These are phyloP conservation scores for Paramisgurnus dabryanus DNA, from an alignment of 2,113 vertebrate species.

Conservation along the genomic window DNA sequence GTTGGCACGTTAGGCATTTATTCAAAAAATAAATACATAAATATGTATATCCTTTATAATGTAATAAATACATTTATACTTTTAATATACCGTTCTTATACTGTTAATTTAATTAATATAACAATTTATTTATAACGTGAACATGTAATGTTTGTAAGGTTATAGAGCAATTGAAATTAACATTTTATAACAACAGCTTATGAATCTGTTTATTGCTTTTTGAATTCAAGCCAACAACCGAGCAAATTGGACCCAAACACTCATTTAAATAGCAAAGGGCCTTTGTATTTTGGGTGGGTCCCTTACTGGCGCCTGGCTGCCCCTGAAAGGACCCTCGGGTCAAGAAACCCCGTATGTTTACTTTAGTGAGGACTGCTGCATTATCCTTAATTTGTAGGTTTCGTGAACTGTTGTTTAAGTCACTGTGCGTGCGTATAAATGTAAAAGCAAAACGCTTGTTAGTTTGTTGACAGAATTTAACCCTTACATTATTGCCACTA, in stretches of 20 bases:
- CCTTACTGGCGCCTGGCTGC: constrained; percentile 50
- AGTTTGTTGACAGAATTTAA: background rate
- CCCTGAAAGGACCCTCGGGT: constrained; percentile 48
- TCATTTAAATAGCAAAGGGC: constrained; percentile 36
- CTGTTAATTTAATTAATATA: too few species aligned
- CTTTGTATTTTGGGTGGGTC: constrained; percentile 51
- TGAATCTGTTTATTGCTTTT: too few species aligned
- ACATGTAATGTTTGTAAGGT: too few species aligned
- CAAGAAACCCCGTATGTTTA: constrained; percentile 59
- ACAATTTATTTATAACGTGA: too few species aligned
- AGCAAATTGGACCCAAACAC: background rate
- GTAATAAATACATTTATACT: too few species aligned
- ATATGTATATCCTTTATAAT: too few species aligned
- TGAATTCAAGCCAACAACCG: too few species aligned
- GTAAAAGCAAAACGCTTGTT: background rate
- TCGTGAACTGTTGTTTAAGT: background rate
- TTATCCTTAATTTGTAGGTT: background rate
- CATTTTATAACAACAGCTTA: too few species aligned
- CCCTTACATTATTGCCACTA: background rate
- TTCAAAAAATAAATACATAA: too few species aligned
- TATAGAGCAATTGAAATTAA: too few species aligned
- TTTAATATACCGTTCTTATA: too few species aligned
- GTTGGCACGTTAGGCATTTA: too few species aligned
- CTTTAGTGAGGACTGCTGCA: constrained; percentile 4
- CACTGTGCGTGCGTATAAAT: background rate